These are phyloP conservation scores for Hormaphis cornu DNA, from an alignment of 1,140 invertebrate species.

Conservation along the genomic window DNA sequence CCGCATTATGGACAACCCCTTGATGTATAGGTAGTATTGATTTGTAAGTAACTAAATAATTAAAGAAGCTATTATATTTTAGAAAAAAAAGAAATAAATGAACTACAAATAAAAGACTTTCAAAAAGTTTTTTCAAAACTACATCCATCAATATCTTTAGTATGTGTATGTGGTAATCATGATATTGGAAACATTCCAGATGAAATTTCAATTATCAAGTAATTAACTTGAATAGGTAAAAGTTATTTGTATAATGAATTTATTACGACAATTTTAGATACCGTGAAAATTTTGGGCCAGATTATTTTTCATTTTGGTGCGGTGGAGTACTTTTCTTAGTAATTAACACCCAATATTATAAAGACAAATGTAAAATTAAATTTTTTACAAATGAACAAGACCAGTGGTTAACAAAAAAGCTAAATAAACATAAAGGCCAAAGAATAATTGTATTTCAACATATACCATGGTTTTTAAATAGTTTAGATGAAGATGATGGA, in stretches of 20 bases:
- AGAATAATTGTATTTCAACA: conserved; percentile 49
- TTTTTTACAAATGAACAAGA: conserved; percentile 44
- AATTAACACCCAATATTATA: conserved; percentile 48
- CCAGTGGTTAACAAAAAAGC: conserved; percentile 43
- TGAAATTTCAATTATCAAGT: conserved; percentile 40
- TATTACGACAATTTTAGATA: conserved; percentile 39
- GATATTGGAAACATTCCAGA: conserved; percentile 49
- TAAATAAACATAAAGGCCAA: conserved; percentile 36
- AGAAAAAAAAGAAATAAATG: conserved; percentile 36
- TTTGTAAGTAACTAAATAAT: neutral
- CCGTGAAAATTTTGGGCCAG: conserved; percentile 47
- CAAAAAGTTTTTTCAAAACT: conserved; percentile 43
- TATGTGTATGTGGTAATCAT: conserved; percentile 53
- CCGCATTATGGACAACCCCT: too few relatives aligned
- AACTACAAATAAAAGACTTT: conserved; percentile 45
- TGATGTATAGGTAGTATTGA: neutral
- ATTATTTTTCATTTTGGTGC: conserved; percentile 49
- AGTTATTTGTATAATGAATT: neutral
- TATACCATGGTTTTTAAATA: conserved; percentile 48
- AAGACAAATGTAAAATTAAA: conserved; percentile 39
- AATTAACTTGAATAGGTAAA: neutral
- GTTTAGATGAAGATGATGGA: conserved; percentile 42
- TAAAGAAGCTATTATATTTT: neutral
- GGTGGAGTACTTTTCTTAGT: conserved; percentile 49
- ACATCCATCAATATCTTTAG: conserved; percentile 44